A percentile compares a stretch with the other conserved stretches of the same genome.
Conservation (phyloP, 2,113 vertebrate species). For the Gambusia affinis region DNA sequence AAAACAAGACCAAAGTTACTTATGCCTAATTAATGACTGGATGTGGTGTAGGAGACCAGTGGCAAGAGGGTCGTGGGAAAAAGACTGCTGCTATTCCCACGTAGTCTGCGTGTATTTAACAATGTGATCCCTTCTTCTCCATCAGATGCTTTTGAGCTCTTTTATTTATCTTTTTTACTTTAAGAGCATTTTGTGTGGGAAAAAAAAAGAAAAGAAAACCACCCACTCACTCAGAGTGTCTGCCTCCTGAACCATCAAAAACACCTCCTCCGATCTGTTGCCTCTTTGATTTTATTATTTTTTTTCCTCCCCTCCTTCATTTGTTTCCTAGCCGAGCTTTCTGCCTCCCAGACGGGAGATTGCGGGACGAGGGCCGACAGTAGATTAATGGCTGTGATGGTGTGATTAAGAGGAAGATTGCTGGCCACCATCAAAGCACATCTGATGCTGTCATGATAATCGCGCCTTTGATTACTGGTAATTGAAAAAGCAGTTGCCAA, state of each 20-base stretch:
- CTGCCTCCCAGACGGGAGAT: conserved; percentile 75
- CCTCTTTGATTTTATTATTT: conserved; percentile 26
- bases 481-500: conserved; percentile 73
- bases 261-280: conserved; percentile 31
- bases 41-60: conserved; percentile 29
- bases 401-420: conserved; percentile 81
- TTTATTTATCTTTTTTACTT: conserved; percentile 13
- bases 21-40: conserved; percentile 52
- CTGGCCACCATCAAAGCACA: conserved; percentile 74
- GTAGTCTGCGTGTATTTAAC: conserved; percentile 11
- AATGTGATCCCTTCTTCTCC: conserved; percentile 9
- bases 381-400: conserved; percentile 82
- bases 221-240: conserved; percentile 42
- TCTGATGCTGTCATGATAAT: conserved; percentile 74
- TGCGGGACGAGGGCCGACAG: conserved; percentile 79
- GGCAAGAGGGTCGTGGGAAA: conserved; percentile 47
- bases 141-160: conserved; percentile 32
- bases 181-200: conserved; percentile 13
- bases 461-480: conserved; percentile 67
- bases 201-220: background rate
- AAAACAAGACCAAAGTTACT: conserved; percentile 45
- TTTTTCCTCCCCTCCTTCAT: conserved; percentile 23
- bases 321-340: conserved; percentile 73
- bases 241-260: conserved; percentile 56
- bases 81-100: conserved; percentile 29